These are phyloP conservation scores for Drosophila ezoana DNA, from an alignment of 2,888 invertebrate genomes.

Conservation along the genomic window DNA sequence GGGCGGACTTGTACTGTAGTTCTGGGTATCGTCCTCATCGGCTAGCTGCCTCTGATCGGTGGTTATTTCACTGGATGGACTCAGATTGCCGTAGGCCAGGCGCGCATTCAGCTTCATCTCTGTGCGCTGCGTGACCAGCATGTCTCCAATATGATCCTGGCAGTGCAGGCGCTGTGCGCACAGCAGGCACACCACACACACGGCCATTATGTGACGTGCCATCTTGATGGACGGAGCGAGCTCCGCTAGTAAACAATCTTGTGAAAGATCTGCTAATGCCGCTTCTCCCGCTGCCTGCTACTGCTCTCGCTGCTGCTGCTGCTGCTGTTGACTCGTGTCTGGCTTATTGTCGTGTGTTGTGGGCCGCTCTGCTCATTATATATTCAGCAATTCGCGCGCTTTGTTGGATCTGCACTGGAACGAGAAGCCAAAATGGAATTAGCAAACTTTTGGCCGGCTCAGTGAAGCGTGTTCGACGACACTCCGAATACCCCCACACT, in stretches of 20 bases:
- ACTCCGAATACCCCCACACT: constrained; percentile 41
- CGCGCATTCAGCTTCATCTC: constrained; percentile 70
- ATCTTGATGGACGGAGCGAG: constrained; percentile 62
- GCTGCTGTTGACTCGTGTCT: constrained; percentile 5
- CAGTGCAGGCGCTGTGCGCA: constrained; percentile 92
- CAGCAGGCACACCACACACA: constrained; percentile 93
- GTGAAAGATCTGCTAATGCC: constrained; percentile 4
- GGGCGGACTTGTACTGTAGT: constrained; percentile 74
- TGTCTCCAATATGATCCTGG: constrained; percentile 88
- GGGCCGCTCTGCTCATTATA: constrained; percentile 55
- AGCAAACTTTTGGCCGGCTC: constrained; percentile 38
- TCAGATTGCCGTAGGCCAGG: constrained; percentile 61
- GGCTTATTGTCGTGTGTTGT: constrained; percentile 14
- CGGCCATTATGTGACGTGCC: constrained; percentile 90
- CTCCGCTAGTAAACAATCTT: constrained; percentile 7
- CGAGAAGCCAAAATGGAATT: constrained; percentile 36
- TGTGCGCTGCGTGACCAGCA: constrained; percentile 50
- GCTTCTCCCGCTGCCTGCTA: neutral
- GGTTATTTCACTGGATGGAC: constrained; percentile 70
- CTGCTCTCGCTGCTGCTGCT: neutral
- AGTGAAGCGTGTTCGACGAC: constrained; percentile 36
- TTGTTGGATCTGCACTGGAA: constrained; percentile 55
- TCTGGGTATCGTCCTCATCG: constrained; percentile 58
- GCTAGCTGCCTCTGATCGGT: constrained; percentile 66
- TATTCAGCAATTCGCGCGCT: constrained; percentile 49